phyloP scores from a whole-genome alignment of 2,888 invertebrate species.

The Microctonus hyperodae region DNA sequence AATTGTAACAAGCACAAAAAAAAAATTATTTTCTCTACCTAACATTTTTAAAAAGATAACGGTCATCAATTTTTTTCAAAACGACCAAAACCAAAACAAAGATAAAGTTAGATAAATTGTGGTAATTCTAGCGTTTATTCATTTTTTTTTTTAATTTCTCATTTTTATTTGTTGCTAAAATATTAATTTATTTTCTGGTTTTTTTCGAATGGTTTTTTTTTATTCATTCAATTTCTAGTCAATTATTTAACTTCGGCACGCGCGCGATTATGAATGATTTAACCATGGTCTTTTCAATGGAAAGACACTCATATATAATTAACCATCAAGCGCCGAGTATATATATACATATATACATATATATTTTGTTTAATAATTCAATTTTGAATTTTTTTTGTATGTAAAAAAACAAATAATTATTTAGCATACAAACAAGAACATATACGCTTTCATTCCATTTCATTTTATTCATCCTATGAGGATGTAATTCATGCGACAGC shows the following conservation, averaged over 20 bases:
- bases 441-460: slow-evolving; percentile 34
- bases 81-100: background rate
- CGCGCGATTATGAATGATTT: slow-evolving; percentile 34
- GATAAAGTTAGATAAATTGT: slow-evolving; percentile 1
- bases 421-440: slow-evolving; percentile 1
- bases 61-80: slow-evolving; percentile 9
- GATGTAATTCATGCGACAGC: background rate
- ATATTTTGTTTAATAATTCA: slow-evolving; percentile 12
- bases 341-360: background rate
- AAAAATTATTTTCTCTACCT: slow-evolving; percentile 25
- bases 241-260: slow-evolving; percentile 38
- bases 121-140: background rate
- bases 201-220: slow-evolving; percentile 26
- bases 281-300: slow-evolving; percentile 36
- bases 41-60: background rate
- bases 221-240: slow-evolving; percentile 41
- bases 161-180: background rate
- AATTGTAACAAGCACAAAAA: slow-evolving; percentile 14
- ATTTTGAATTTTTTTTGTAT: slow-evolving; percentile 30
- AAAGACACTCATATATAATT: slow-evolving; percentile 38
- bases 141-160: background rate
- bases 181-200: slow-evolving; percentile 16
- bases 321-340: slow-evolving; percentile 30
- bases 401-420: slow-evolving; percentile 20
- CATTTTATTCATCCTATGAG: background rate